Percentiles rank a stretch among this genome's conserved stretches.
Evolutionary conservation across 2,797 vertebrate species (phyloP).

Genomic region (Tadarida brasiliensis): DNA sequence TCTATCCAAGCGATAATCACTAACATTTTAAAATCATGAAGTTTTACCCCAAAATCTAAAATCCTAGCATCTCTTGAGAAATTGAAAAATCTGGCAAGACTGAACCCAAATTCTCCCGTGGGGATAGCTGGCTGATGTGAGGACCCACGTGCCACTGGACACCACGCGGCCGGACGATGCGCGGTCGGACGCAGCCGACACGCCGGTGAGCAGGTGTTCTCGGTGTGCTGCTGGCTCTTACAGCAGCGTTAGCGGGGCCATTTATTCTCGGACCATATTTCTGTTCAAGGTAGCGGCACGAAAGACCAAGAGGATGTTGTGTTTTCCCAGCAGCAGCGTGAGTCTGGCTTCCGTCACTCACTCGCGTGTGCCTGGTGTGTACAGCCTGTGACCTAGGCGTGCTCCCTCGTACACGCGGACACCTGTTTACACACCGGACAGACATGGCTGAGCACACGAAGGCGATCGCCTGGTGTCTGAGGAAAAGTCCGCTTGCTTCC

Average conservation of each 20-base stretch:
- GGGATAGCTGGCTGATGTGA: background rate
- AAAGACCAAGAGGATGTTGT: background rate
- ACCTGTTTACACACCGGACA: background rate
- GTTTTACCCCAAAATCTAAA: background rate
- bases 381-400: background rate
- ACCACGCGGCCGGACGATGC: background rate
- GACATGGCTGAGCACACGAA: background rate
- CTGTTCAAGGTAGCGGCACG: background rate
- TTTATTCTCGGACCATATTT: background rate
- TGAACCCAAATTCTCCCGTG: background rate
- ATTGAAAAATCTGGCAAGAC: background rate
- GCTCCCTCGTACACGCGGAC: background rate
- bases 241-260: background rate
- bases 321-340: background rate
- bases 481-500: background rate
- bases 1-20: background rate
- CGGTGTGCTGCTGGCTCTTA: background rate
- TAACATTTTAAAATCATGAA: slow-evolving; percentile 28
- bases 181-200: background rate
- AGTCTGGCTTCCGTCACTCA: background rate
- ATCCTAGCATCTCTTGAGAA: slow-evolving; percentile 1
- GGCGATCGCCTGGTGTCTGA: background rate
- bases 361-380: background rate
- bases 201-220: too few relatives aligned
- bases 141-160: background rate